Base-by-base conservation (phyloP, 1,140 invertebrate genomes). In the Macrosteles quadrilineatus region DNA sequence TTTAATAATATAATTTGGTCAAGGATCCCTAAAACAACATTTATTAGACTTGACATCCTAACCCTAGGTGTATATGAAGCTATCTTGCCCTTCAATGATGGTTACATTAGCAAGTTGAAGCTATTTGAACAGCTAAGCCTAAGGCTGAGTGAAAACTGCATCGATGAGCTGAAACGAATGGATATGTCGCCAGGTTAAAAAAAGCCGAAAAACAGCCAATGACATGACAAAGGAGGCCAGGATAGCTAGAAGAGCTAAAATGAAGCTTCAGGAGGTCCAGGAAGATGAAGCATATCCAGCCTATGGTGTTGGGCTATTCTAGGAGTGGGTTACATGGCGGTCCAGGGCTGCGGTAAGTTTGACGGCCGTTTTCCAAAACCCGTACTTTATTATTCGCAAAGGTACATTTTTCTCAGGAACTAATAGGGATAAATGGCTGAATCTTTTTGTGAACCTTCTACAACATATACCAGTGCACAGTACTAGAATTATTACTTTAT, bases 1-100 rank as follows among this genome's bases (percentile, higher is more conserved):
- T 66, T 76, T n/a, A 71, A 76, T 71, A 65, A 55, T 40, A 47
- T 73, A 50, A 72, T 76, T 55, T 76, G 74, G 76, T 64, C 69
- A n/a, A 69, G 47, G 50, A 69, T 69, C 47, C 73, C 72, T 32
- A 77, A 77, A 47, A 40, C 68, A 59, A 53, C 65, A 6, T 76
- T 75, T 59, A 67, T 71, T 62, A 64, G 57, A 55, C 72, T 69
- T 67, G 19, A 63, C 12, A 45, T 64, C 21, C 62, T 75, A n/a
- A 69, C 74, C 70, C 71, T 73, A 47, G 73, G 71, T 30, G 68
- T 70, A 55, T 66, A 59, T 53, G 31, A 40, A 9, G 69, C 63
- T 55, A 47, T 36, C 1, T n/a, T 29, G 1, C 1, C 50, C 21
- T 71, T 53, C 14, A 67, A 66, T 67, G 64, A 71, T 40, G 63